Conservation (phyloP, 2,113 vertebrate genomes). For the Nothobranchius kuhntae region DNA sequence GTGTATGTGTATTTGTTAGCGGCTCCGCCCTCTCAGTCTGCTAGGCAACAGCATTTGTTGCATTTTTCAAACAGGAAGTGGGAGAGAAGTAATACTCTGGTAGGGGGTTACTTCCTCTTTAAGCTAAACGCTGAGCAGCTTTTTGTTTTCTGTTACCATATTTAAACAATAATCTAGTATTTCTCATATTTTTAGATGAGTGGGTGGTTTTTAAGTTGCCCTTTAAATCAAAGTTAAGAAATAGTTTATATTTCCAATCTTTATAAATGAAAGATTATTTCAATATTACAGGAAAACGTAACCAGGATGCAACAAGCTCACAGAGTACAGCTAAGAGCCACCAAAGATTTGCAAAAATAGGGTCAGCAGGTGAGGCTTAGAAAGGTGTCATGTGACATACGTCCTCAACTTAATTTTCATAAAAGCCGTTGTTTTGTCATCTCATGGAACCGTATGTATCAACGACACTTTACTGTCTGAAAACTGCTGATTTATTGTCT, state of each 20-base stretch:
- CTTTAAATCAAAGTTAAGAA: neutral
- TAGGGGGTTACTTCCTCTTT: too few relatives aligned
- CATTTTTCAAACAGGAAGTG: too few relatives aligned
- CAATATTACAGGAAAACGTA: neutral
- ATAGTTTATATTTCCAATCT: neutral
- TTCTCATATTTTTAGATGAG: neutral
- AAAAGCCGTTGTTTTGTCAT: neutral
- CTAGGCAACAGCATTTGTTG: too few relatives aligned
- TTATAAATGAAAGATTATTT: neutral
- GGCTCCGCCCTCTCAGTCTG: too few relatives aligned
- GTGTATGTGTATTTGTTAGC: too few relatives aligned
- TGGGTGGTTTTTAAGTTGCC: neutral
- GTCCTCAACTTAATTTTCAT: neutral
- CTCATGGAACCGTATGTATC: neutral
- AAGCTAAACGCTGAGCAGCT: neutral
- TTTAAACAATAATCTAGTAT: neutral
- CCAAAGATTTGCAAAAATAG: neutral
- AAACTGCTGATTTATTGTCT: neutral
- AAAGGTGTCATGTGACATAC: neutral
- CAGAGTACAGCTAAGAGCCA: neutral
- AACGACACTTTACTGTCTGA: conserved; percentile 6
- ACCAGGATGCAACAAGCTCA: neutral
- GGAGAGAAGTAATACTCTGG: too few relatives aligned
- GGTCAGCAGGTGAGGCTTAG: neutral
- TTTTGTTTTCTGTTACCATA: conserved; percentile 1